Conservation (phyloP, 1,140 invertebrate species). For the Lysiphlebus fabarum region DNA sequence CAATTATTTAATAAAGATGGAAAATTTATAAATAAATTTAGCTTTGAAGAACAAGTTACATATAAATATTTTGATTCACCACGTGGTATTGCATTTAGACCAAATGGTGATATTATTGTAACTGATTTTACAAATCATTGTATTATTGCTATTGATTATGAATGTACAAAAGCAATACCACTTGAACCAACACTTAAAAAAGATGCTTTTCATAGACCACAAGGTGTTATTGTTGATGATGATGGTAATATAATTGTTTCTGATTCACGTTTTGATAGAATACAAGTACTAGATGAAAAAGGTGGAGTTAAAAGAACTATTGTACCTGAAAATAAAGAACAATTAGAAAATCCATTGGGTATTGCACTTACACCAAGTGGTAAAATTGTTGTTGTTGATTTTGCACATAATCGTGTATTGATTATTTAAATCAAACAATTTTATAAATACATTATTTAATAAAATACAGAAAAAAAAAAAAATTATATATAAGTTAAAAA, state of each 20-base stretch:
- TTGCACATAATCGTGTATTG: conserved; percentile 88
- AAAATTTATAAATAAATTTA: conserved; percentile 79
- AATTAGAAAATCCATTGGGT: conserved; percentile 85
- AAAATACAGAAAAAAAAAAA: not conserved
- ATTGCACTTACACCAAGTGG: conserved; percentile 80
- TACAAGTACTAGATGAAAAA: conserved; percentile 69
- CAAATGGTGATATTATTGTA: conserved; percentile 76
- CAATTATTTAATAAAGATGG: conserved; percentile 82
- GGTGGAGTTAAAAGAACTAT: conserved; percentile 78
- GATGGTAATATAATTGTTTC: conserved; percentile 85
- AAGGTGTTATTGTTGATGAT: conserved; percentile 83
- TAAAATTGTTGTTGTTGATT: conserved; percentile 85
- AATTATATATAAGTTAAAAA: too few relatives aligned
- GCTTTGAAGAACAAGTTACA: conserved; percentile 71
- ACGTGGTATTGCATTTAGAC: conserved; percentile 83
- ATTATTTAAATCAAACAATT: conserved; percentile 57
- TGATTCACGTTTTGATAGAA: conserved; percentile 87
- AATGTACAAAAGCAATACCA: conserved; percentile 67
- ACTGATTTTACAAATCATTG: conserved; percentile 96
- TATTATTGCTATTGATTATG: conserved; percentile 72
- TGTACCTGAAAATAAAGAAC: conserved; percentile 68
- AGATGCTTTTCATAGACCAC: conserved; percentile 72
- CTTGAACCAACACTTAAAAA: conserved; percentile 68
- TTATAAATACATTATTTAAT: too few relatives aligned
- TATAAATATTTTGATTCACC: conserved; percentile 87